Evolutionary conservation across 2,113 vertebrate species (phyloP).

Genomic region (Chinchilla lanigera): DNA sequence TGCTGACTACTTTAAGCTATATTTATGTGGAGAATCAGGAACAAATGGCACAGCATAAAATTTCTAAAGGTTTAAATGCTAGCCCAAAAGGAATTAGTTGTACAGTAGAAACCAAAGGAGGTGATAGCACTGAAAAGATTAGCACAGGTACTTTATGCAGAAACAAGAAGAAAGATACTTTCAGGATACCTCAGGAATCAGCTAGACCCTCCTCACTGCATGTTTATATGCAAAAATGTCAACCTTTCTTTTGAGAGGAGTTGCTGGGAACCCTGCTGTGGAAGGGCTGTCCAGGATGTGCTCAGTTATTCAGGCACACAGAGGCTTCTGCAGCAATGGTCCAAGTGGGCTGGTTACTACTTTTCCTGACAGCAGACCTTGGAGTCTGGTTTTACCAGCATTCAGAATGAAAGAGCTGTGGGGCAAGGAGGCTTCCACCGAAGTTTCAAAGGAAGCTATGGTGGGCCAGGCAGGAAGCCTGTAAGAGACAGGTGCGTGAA

Average conservation of each 20-base stretch:
- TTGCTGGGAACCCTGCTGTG: neutral
- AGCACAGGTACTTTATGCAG: neutral
- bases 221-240: neutral
- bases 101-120: neutral
- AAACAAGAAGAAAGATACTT: neutral
- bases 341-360: neutral
- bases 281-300: neutral
- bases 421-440: neutral
- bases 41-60: neutral
- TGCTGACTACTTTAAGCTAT: neutral
- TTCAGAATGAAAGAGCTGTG: neutral
- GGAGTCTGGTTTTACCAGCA: neutral
- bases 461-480: neutral
- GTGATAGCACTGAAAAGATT: neutral
- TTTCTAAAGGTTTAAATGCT: neutral
- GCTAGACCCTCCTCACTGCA: neutral
- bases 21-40: neutral
- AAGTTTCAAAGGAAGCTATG: neutral
- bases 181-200: neutral
- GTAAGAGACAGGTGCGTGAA: neutral
- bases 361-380: neutral
- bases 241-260: neutral
- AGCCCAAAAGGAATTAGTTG: neutral
- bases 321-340: neutral
- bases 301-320: neutral